phyloP scores from a whole-genome alignment of 2,888 invertebrate genomes.

The Diabrotica balteata region DNA sequence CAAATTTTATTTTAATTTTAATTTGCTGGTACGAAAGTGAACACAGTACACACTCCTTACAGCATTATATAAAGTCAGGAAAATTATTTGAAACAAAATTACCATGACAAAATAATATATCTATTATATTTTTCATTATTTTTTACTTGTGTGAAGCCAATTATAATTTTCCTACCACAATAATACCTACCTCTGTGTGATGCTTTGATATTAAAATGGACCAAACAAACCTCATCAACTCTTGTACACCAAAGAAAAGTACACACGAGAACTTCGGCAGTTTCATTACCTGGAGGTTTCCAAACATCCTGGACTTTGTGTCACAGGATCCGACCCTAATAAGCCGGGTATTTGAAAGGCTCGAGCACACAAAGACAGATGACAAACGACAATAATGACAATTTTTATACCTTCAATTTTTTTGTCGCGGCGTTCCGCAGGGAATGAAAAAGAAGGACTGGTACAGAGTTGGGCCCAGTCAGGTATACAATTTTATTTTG shows the following conservation, averaged over 20 bases:
- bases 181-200: neutral
- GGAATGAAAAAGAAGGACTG: neutral
- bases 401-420: conserved; percentile 52
- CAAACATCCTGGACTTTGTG: conserved; percentile 59
- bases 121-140: no score
- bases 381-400: conserved; percentile 56
- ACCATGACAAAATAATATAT: no score
- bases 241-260: conserved; percentile 36
- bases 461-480: neutral
- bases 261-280: conserved; percentile 39
- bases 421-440: conserved; percentile 30
- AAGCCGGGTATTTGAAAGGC: conserved; percentile 52
- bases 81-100: no score
- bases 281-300: conserved; percentile 52
- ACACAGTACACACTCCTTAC: no score
- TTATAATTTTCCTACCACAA: neutral
- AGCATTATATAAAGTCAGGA: no score
- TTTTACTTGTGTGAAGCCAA: neutral
- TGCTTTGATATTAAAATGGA: conserved; percentile 14
- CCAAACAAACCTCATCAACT: conserved; percentile 18
- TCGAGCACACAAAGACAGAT: conserved; percentile 51
- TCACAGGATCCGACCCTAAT: conserved; percentile 54
- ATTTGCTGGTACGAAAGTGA: no score
- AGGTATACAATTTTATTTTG: no score
- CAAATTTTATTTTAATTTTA: no score